Base-by-base conservation (phyloP, 1,140 invertebrate genomes). In the Drosophila ohnishii region DNA sequence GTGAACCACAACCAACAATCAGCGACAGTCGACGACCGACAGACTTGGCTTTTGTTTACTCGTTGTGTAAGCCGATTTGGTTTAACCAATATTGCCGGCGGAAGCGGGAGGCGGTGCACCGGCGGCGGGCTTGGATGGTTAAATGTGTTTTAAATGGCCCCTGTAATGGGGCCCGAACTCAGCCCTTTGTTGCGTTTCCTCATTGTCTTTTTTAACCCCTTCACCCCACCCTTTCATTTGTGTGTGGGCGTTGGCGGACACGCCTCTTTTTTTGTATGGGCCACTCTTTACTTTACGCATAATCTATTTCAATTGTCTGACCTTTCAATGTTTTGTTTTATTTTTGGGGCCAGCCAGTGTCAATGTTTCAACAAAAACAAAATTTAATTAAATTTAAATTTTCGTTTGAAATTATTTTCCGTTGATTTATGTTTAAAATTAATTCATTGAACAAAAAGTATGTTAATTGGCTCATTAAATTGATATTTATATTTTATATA, bases 71-170 rank as follows among this genome's bases (percentile, higher is more conserved):
- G 53, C 67, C 47, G 65, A 71, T 71, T 70, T 40, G 67, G 67
- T 59, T 71, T 71, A 58, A 70, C 40, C 67, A 30, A 63, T 66
- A 48, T 25, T 3, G 5, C 40, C 55, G 35, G 39, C 47, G 32
- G 40, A 45, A 57, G 14, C 42, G 34, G 14, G n/a, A 42, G n/a
- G n/a, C 13, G 9, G 30, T 22, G 35, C 35, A 37, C 13, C 5
- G 35, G 35, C 35, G 39, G 39, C n/a, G 47, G 44, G 35, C 28
- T 10, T 6, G 48, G 16, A 14, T 66, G 64, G 62, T 16, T 61
- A 67, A 77, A 76, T 61, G 56, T 28, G 65, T 77, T 76, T 69
- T 69, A 76, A 77, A 77, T 77, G 74, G 64, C 37, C 62, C 73
- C 73, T 55, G 73, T 76, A 77, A 77, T 77, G 74, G 71, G 59